These are phyloP conservation scores for Candidula unifasciata DNA, from an alignment of 2,888 invertebrate genomes.

Conservation along the genomic window DNA sequence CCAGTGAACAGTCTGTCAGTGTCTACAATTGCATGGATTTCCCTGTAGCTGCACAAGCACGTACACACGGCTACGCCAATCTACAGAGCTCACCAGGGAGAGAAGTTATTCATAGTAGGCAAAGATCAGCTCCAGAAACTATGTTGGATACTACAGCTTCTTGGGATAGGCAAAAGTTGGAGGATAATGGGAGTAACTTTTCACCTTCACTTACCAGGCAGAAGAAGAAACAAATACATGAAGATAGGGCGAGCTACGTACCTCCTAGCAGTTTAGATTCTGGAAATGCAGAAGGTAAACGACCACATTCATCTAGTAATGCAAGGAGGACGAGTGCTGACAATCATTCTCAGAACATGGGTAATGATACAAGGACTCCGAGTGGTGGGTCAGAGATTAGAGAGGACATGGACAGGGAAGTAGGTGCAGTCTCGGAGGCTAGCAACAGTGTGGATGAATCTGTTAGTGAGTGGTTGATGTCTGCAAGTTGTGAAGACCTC, in stretches of 20 bases:
- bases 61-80: slow-evolving; percentile 18
- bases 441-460: slow-evolving; percentile 5
- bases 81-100: neutral
- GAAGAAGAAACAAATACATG: slow-evolving; percentile 60
- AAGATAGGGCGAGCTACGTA: slow-evolving; percentile 29
- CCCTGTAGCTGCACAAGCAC: neutral
- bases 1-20: slow-evolving; percentile 29
- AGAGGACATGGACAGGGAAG: neutral
- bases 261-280: slow-evolving; percentile 16
- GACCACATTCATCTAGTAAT: neutral
- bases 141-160: neutral
- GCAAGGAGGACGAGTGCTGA: neutral
- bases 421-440: slow-evolving; percentile 33
- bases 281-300: neutral
- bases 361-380: neutral
- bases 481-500: slow-evolving; percentile 70
- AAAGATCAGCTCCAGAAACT: slow-evolving; percentile 38
- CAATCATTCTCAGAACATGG: neutral
- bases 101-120: slow-evolving; percentile 40
- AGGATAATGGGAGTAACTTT: neutral
- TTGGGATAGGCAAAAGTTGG: neutral
- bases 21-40: slow-evolving; percentile 9
- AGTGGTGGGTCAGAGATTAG: neutral
- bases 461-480: slow-evolving; percentile 55
- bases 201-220: slow-evolving; percentile 55